phyloP scores from a whole-genome alignment of 2,888 invertebrate species.

The Torymus tubicola region DNA sequence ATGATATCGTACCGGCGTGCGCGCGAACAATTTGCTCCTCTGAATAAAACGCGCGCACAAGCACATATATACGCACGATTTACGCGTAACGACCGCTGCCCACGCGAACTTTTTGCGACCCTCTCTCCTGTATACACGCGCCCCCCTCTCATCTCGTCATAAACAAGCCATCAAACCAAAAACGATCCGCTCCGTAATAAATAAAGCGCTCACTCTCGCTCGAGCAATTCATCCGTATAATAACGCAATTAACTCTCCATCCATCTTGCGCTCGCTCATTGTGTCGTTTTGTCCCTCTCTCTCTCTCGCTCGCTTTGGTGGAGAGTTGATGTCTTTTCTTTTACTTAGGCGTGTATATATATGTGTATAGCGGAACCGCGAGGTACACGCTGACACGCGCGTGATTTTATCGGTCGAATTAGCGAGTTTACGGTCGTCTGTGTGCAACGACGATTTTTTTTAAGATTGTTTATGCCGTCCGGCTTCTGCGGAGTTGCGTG shows the following conservation, averaged over 20 bases:
- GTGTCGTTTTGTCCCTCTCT: conserved; percentile 15
- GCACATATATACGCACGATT: conserved; percentile 17
- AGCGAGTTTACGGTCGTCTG: conserved; percentile 15
- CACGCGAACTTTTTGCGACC: conserved; percentile 29
- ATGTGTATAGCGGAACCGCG: background rate
- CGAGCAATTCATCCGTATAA: conserved; percentile 51
- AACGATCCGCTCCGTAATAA: conserved; percentile 41
- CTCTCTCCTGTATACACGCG: background rate
- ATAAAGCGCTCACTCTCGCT: conserved; percentile 49
- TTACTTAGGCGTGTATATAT: background rate
- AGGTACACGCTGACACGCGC: background rate
- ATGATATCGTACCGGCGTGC: conserved; percentile 7
- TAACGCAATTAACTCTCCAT: conserved; percentile 47
- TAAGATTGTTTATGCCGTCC: conserved; percentile 22
- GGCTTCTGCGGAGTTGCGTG: background rate
- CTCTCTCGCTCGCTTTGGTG: background rate
- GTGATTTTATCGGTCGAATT: conserved; percentile 13
- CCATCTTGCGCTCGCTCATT: conserved; percentile 22
- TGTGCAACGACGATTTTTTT: background rate
- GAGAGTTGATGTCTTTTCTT: background rate
- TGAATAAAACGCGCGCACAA: background rate
- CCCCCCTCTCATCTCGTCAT: conserved; percentile 17
- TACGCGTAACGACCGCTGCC: background rate
- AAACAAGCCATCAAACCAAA: conserved; percentile 50
- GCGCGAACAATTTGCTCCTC: conserved; percentile 27